These are phyloP conservation scores for Heliconius ethilla DNA, from an alignment of 2,888 invertebrate species.

Conservation along the genomic window DNA sequence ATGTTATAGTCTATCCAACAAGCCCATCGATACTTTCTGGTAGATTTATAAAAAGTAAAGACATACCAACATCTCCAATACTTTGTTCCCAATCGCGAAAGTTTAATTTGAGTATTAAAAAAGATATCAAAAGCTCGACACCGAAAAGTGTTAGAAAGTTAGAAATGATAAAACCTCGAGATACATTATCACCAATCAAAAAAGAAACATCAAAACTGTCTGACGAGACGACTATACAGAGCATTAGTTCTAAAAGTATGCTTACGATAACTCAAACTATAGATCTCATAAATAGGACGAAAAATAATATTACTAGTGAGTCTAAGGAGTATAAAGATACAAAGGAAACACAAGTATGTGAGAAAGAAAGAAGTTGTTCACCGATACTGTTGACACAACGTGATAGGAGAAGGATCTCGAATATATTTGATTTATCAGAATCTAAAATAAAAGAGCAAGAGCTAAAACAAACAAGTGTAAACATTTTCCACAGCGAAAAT, in stretches of 20 bases:
- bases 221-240: not conserved
- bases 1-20: conserved; percentile 40
- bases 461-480: conserved; percentile 47
- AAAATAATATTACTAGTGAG: conserved; percentile 44
- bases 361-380: conserved; percentile 60
- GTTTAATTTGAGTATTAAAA: conserved; percentile 58
- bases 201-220: conserved; percentile 9
- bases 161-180: conserved; percentile 45
- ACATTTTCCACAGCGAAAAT: conserved; percentile 70
- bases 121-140: conserved; percentile 52
- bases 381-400: conserved; percentile 69
- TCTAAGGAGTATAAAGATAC: not conserved
- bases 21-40: conserved; percentile 75
- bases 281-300: conserved; percentile 70
- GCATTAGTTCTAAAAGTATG: conserved; percentile 59
- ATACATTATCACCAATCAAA: not conserved
- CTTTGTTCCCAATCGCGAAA: conserved; percentile 63
- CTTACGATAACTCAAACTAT: conserved; percentile 75
- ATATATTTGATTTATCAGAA: conserved; percentile 13
- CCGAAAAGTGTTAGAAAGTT: conserved; percentile 53
- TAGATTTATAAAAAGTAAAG: conserved; percentile 45
- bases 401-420: conserved; percentile 53
- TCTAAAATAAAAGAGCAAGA: conserved; percentile 32
- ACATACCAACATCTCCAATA: conserved; percentile 64
- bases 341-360: conserved; percentile 34